phyloP scores from a whole-genome alignment of 2,113 vertebrate genomes.

The Gobius niger region DNA sequence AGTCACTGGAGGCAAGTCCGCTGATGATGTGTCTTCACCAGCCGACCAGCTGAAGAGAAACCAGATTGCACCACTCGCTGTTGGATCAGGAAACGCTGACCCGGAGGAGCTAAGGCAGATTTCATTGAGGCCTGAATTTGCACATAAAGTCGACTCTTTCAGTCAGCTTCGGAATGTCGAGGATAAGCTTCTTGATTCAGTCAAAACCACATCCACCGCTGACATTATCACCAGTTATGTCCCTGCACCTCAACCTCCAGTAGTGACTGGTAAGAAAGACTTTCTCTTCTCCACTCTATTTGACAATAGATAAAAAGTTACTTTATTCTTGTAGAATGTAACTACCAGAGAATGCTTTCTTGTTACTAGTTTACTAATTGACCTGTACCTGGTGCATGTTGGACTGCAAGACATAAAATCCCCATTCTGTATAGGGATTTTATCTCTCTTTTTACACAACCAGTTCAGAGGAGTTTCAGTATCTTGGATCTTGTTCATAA shows the following conservation, averaged over 20 bases:
- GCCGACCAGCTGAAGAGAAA: conserved; percentile 82
- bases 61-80: conserved; percentile 81
- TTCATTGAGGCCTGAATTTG: conserved; percentile 83
- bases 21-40: conserved; percentile 82
- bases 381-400: conserved; percentile 1
- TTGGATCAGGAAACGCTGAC: conserved; percentile 80
- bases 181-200: conserved; percentile 79
- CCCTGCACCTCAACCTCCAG: background rate
- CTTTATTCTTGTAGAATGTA: too few relatives aligned
- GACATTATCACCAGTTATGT: conserved; percentile 49
- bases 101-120: conserved; percentile 82
- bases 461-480: background rate
- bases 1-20: conserved; percentile 82
- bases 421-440: background rate
- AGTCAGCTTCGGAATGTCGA: conserved; percentile 82
- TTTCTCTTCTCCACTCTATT: background rate
- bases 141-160: conserved; percentile 82
- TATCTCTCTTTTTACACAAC: background rate
- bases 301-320: background rate
- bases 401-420: background rate
- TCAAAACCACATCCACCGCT: conserved; percentile 76
- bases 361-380: background rate
- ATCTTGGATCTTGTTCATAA: conserved; percentile 2
- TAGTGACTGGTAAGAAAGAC: conserved; percentile 50
- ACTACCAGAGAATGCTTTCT: background rate